phyloP scores from a whole-genome alignment of 2,888 invertebrate genomes.

The Chrysolina americana region DNA sequence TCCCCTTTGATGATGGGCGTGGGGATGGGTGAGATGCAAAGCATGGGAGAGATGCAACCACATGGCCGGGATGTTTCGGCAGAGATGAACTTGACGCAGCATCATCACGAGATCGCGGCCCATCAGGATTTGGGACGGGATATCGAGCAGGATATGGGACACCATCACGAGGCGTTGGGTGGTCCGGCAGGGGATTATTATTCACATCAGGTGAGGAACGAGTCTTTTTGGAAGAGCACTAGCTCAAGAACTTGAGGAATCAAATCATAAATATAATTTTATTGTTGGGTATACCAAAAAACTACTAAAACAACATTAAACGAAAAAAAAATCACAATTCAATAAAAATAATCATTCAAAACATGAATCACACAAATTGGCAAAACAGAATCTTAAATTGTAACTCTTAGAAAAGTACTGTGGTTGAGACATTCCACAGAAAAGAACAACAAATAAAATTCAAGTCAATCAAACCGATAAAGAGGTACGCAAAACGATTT shows the following conservation, averaged over 20 bases:
- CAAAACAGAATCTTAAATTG: too few relatives aligned
- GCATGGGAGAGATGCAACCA: constrained; percentile 63
- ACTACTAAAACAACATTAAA: too few relatives aligned
- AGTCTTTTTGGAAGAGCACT: background rate
- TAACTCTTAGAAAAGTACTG: too few relatives aligned
- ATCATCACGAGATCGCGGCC: constrained; percentile 54
- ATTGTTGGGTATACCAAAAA: too few relatives aligned
- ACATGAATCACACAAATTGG: too few relatives aligned
- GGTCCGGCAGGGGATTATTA: constrained; percentile 52
- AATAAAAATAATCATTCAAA: too few relatives aligned
- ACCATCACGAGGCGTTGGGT: constrained; percentile 50
- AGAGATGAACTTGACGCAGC: constrained; percentile 60
- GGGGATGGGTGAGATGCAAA: constrained; percentile 64
- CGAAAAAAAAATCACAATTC: too few relatives aligned
- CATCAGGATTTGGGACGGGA: constrained; percentile 56
- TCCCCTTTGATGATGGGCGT: constrained; percentile 69
- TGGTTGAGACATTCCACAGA: too few relatives aligned
- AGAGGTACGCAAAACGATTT: too few relatives aligned
- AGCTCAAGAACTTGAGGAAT: background rate
- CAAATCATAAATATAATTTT: too few relatives aligned
- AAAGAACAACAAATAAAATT: too few relatives aligned
- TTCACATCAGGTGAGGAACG: constrained; percentile 55
- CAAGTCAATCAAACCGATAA: too few relatives aligned
- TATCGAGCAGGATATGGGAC: constrained; percentile 50
- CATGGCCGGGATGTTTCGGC: constrained; percentile 58